Evolutionary conservation across 2,797 vertebrate species (phyloP).

Genomic region (Mus spretus): DNA sequence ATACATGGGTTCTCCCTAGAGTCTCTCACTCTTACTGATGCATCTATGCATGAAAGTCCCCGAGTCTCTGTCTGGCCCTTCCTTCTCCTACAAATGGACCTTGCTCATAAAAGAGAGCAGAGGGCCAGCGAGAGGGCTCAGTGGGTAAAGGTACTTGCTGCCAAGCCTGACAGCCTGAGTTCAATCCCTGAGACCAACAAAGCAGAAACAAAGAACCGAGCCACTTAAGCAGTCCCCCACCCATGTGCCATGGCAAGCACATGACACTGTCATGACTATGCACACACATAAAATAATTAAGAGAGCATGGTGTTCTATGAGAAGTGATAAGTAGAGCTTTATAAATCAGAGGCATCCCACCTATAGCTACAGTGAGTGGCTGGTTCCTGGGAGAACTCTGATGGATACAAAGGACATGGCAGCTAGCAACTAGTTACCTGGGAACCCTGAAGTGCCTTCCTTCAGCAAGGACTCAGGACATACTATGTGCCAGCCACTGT

Average conservation of each 20-base stretch:
- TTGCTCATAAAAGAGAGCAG: neutral
- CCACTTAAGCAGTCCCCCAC: neutral
- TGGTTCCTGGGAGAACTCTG: neutral
- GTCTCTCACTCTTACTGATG: neutral
- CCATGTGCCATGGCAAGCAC: neutral
- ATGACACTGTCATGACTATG: neutral
- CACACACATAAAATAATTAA: neutral
- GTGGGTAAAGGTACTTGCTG: neutral
- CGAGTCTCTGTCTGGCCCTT: neutral
- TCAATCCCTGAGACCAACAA: neutral
- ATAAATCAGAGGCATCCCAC: neutral
- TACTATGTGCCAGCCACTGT: neutral
- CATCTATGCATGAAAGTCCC: neutral
- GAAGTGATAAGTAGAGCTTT: neutral
- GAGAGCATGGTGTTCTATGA: neutral
- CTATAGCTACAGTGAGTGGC: fast-evolving
- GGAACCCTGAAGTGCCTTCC: neutral
- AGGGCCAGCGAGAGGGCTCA: neutral
- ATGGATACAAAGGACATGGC: neutral
- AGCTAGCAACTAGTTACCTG: neutral
- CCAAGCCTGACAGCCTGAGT: neutral
- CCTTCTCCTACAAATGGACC: neutral
- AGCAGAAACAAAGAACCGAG: neutral
- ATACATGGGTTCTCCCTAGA: no score
- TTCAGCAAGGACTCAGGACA: neutral